Evolutionary conservation across 2,797 vertebrate genomes (phyloP).

Genomic region (Pitangus sulphuratus): DNA sequence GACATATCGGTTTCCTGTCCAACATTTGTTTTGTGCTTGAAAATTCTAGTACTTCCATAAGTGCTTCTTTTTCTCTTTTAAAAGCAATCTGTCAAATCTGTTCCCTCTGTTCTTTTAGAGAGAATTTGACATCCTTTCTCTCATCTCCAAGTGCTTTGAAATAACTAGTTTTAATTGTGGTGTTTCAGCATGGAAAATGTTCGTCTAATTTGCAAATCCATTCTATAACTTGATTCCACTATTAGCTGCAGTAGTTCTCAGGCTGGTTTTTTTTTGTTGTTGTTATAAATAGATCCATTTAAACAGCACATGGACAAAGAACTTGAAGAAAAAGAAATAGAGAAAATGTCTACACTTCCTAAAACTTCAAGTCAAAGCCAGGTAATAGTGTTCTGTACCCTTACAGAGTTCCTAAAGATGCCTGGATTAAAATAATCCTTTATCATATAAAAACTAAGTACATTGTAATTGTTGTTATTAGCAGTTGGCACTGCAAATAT

Average conservation of each 20-base stretch:
- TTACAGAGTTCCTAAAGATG: neutral
- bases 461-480: neutral
- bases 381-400: constrained; percentile 74
- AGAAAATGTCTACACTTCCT: constrained; percentile 74
- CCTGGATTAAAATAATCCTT: neutral
- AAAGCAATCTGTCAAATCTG: constrained; percentile 54
- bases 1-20: neutral
- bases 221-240: neutral
- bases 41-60: constrained; percentile 27
- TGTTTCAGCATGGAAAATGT: neutral
- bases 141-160: constrained; percentile 26
- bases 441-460: neutral
- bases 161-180: constrained; percentile 16
- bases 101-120: neutral
- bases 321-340: constrained; percentile 86
- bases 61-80: neutral
- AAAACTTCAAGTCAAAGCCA: constrained; percentile 81
- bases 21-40: neutral
- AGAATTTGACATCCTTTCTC: constrained; percentile 11
- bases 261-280: neutral
- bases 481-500: neutral
- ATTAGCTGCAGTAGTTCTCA: neutral
- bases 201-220: neutral
- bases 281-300: constrained; percentile 83
- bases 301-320: constrained; percentile 84